Evolutionary conservation across 2,113 vertebrate species (phyloP).

Genomic region (Grantiella picta): DNA sequence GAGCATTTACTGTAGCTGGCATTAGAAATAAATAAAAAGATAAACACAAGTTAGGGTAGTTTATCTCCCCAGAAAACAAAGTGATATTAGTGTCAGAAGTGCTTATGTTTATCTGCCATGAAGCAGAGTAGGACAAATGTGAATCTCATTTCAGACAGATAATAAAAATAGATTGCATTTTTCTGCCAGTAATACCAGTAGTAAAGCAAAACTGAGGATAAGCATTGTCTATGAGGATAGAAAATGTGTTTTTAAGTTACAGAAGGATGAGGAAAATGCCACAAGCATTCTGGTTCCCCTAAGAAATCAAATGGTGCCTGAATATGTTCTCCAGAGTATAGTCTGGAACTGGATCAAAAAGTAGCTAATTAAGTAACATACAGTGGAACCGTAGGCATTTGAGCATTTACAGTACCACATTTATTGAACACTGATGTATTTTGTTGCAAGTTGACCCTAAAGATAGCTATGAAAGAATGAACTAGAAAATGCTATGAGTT

Average conservation of each 20-base stretch:
- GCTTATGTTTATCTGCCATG: neutral
- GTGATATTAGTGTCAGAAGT: neutral
- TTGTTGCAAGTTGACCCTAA: neutral
- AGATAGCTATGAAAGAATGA: neutral
- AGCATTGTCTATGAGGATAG: neutral
- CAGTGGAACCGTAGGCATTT: neutral
- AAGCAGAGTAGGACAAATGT: neutral
- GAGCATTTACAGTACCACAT: neutral
- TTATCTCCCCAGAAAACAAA: neutral
- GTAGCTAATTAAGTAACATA: neutral
- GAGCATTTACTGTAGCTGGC: neutral
- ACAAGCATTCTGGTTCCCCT: neutral
- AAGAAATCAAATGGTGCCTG: neutral
- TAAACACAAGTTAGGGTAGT: neutral
- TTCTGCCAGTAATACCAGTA: neutral
- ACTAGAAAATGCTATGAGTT: neutral
- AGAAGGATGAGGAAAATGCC: neutral
- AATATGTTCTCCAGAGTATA: neutral
- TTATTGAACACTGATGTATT: neutral
- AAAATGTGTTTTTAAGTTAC: neutral
- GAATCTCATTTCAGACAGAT: neutral
- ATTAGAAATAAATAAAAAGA: neutral
- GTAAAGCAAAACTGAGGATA: neutral
- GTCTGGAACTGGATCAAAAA: conserved; percentile 14
- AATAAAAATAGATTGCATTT: neutral